phyloP scores from a whole-genome alignment of 2,888 invertebrate genomes.

The Agriopis marginaria region DNA sequence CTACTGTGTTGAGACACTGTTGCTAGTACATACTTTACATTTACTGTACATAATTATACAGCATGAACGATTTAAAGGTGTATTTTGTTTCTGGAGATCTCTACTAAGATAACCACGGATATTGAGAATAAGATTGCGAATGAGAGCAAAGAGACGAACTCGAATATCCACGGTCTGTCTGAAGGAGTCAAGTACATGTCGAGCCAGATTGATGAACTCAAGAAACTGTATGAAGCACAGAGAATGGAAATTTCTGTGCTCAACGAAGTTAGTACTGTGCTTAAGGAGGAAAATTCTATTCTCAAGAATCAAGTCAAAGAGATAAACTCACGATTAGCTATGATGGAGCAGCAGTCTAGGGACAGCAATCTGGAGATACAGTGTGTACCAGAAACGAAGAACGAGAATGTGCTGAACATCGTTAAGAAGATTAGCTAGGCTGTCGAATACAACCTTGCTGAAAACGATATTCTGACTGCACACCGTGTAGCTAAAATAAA shows the following conservation, averaged over 20 bases:
- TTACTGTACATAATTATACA: no score
- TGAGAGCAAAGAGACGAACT: background rate
- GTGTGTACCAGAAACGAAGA: background rate
- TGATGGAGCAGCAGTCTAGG: constrained; percentile 1
- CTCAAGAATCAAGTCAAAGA: background rate
- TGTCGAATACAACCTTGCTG: background rate
- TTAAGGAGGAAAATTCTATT: no score
- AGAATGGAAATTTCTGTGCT: background rate
- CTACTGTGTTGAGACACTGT: no score
- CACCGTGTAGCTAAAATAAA: background rate
- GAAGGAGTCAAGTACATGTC: background rate
- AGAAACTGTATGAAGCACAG: background rate
- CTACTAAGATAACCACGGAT: background rate
- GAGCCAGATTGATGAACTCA: background rate
- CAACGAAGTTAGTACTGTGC: background rate
- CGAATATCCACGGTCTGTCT: background rate
- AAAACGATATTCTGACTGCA: background rate
- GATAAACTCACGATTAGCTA: background rate
- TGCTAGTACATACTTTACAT: no score
- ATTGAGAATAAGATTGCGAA: constrained; percentile 7
- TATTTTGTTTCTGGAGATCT: background rate
- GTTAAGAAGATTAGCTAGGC: background rate
- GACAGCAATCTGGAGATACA: constrained; percentile 1
- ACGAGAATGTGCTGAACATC: background rate
- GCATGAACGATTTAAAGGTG: no score